Percentiles rank a stretch among this genome's conserved stretches.
These are phyloP conservation scores for Eupsilia transversa DNA, from an alignment of 2,888 invertebrate species.

Conservation along the genomic window DNA sequence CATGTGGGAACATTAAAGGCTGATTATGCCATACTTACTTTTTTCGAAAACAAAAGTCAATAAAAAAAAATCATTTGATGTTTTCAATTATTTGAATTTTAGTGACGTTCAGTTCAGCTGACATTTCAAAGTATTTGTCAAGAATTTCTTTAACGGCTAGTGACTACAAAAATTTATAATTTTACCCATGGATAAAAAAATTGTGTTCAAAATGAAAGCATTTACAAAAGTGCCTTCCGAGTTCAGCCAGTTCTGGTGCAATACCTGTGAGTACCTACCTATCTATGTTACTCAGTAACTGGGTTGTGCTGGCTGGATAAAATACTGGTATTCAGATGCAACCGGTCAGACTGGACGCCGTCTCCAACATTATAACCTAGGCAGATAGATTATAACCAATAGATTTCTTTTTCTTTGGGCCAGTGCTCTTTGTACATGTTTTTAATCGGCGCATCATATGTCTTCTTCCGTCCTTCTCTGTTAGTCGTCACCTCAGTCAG, in stretches of 20 bases:
- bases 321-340: not conserved
- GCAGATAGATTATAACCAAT: too few species aligned
- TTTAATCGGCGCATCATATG: too few species aligned
- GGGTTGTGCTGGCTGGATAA: not conserved
- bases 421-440: too few species aligned
- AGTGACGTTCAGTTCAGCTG: not conserved
- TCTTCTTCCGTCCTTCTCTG: too few species aligned
- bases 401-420: too few species aligned
- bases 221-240: constrained; percentile 3
- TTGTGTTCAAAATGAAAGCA: constrained; percentile 26
- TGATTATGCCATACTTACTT: too few species aligned
- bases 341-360: not conserved
- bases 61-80: not conserved
- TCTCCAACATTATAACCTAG: too few species aligned
- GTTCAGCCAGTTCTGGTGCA: not conserved
- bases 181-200: constrained; percentile 3
- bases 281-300: not conserved
- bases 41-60: not conserved
- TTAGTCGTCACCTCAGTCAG: too few species aligned
- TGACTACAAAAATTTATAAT: not conserved
- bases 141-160: not conserved
- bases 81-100: constrained; percentile 12
- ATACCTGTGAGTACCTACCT: constrained; percentile 2
- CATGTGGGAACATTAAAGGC: too few species aligned
- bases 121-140: not conserved